Conservation (phyloP, 2,888 invertebrate genomes). For the Arctia plantaginis region DNA sequence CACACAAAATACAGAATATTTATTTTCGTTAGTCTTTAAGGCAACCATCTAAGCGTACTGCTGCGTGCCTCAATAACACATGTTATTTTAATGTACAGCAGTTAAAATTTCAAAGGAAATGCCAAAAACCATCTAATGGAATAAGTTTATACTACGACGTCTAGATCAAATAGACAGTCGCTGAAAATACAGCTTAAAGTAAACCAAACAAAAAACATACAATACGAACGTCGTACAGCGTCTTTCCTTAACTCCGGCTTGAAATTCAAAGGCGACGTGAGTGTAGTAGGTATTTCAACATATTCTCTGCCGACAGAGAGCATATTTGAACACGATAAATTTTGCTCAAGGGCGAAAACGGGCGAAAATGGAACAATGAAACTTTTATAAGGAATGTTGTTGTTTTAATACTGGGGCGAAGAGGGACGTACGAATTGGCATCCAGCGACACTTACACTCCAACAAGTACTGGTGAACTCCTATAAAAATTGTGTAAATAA, state of each 20-base stretch:
- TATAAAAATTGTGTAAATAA: constrained; percentile 34
- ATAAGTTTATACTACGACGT: background rate
- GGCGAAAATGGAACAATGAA: constrained; percentile 29
- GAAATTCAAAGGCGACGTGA: constrained; percentile 4
- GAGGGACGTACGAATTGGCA: constrained; percentile 19
- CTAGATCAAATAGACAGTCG: background rate
- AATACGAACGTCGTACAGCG: background rate
- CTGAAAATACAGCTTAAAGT: background rate
- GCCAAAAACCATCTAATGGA: background rate
- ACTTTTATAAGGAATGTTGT: constrained; percentile 44
- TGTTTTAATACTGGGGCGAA: constrained; percentile 30
- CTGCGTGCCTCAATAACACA: background rate
- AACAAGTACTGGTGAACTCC: constrained; percentile 19
- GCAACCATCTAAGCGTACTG: background rate
- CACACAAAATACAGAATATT: background rate
- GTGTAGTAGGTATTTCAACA: constrained; percentile 13
- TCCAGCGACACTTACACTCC: constrained; percentile 29
- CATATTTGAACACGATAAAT: constrained; percentile 17
- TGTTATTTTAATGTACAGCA: background rate
- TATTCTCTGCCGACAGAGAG: constrained; percentile 10
- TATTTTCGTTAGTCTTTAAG: background rate
- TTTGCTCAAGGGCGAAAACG: constrained; percentile 25
- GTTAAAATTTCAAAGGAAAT: background rate
- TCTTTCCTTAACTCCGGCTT: background rate
- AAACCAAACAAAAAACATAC: background rate